Base-by-base conservation (phyloP, 2,888 invertebrate genomes). In the Hydriomena furcata region DNA sequence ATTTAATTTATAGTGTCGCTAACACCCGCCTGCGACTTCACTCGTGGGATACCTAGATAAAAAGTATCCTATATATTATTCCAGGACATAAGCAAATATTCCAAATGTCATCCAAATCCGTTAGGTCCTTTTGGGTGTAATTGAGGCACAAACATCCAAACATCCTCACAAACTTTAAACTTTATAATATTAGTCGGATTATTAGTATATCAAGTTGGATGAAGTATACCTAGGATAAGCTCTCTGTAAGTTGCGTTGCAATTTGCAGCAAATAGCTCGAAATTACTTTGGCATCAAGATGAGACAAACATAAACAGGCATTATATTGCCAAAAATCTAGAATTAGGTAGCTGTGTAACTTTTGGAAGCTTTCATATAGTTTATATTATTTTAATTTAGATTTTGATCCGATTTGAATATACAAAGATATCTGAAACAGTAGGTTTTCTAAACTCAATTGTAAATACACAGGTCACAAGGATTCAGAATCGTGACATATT, bases 401-500 rank as follows among this genome's bases (percentile, higher is more conserved):
- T 8, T 8, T 12, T 8, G 13, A 31, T 4, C 10, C 11, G 28
- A 11, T 30, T 28, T 28, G 5, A 28, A 28, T 28, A 11, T 5
- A 6, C 4, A 31, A 1, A 30, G 2, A 7, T 13, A 31, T n/a
- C n/a, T 27, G 7, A 27, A 27, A 37, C 13, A 25, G 17, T 25
- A 37, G 25, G 24, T 36, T 11, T 36, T 37, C 7, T 21, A 24
- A 23, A 21, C 31, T 32, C 7, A n/a, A 30, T 21, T 31, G 17
- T 6, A 13, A 32, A 31, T 32, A 13, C 11, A 37, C 6, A 27
- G 7, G 5, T 38, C 27, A 2, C 25, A 17, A 17, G 27, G 7
- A 38, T 46, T 24, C 6, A 32, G 8, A 47, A 28, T 44, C 49
- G 38, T 50, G 38, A 50, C 44, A 38, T 37, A n/a, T n/a, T n/a